A percentile compares a stretch with the other conserved stretches of the same genome.
These are phyloP conservation scores for Antennarius maculatus DNA, from an alignment of 2,797 vertebrate species.

Conservation along the genomic window DNA sequence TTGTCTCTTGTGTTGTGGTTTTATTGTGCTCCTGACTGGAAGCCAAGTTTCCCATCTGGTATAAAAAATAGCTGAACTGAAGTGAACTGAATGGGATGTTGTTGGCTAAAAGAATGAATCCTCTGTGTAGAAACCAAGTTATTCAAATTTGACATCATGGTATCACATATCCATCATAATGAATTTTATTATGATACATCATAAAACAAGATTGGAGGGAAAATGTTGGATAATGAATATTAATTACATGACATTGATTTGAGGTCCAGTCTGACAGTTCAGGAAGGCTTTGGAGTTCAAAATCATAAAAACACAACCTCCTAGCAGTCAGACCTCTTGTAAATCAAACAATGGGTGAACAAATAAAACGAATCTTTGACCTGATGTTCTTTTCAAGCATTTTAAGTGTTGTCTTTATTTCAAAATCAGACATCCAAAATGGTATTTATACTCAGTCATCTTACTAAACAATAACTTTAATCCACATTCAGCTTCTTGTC, in stretches of 20 bases:
- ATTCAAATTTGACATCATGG: constrained; percentile 6
- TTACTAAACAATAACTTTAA: neutral
- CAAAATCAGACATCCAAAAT: constrained; percentile 6
- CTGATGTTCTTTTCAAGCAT: constrained; percentile 1
- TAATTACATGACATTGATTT: constrained; percentile 37
- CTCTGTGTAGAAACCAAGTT: constrained; percentile 6
- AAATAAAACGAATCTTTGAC: constrained; percentile 27
- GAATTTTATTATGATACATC: constrained; percentile 8
- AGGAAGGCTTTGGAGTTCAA: constrained; percentile 47
- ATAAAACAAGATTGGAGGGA: constrained; percentile 1
- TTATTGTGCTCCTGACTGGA: too few species aligned
- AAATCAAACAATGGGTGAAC: constrained; percentile 29
- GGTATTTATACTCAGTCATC: neutral
- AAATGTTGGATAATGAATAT: constrained; percentile 29
- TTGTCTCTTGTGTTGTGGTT: too few species aligned
- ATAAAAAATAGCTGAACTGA: too few species aligned
- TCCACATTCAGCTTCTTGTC: neutral
- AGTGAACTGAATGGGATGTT: neutral
- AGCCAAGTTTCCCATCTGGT: too few species aligned
- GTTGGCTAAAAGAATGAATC: neutral
- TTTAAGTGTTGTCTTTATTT: neutral
- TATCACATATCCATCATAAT: constrained; percentile 18
- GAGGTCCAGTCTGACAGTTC: constrained; percentile 31
- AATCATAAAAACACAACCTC: constrained; percentile 42
- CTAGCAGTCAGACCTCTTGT: constrained; percentile 12